phyloP scores from a whole-genome alignment of 37 sponge, comb jelly and placozoan species.

The Crambe crambe region DNA sequence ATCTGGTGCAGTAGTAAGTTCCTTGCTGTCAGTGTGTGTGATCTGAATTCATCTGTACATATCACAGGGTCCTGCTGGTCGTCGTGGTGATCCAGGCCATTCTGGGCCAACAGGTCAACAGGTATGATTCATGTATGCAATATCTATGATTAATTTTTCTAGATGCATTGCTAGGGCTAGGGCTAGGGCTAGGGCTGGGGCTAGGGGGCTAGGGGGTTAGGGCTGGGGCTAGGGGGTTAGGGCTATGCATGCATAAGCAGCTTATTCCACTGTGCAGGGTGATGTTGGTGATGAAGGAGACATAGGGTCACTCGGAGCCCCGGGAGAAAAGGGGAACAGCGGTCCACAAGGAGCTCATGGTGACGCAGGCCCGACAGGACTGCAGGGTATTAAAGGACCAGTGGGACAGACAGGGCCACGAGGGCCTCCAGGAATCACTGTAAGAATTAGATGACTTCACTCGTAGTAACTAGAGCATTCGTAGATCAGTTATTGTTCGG shows the following conservation, averaged over 20 bases:
- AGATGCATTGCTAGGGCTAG: too few species aligned
- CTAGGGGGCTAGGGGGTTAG: too few species aligned
- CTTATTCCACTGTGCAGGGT: slow-evolving; percentile 7
- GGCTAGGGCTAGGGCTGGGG: too few species aligned
- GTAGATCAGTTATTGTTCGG: background rate
- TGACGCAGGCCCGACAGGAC: slow-evolving; percentile 28
- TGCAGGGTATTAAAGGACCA: slow-evolving; percentile 45
- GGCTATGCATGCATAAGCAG: background rate
- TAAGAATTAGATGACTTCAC: slow-evolving; percentile 1
- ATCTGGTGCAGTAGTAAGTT: slow-evolving; percentile 22
- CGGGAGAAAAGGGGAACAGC: slow-evolving; percentile 35
- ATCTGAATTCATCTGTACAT: too few species aligned
- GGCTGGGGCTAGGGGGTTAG: too few species aligned
- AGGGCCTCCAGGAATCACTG: slow-evolving; percentile 53
- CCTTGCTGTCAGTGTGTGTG: too few species aligned
- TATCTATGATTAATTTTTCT: background rate
- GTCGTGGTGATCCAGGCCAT: slow-evolving; percentile 49
- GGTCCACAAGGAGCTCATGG: slow-evolving; percentile 52
- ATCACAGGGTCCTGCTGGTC: slow-evolving; percentile 48
- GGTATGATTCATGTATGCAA: slow-evolving; percentile 9
- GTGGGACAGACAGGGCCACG: slow-evolving; percentile 53
- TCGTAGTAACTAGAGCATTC: background rate
- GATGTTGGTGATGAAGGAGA: slow-evolving; percentile 33
- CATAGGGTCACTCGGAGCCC: slow-evolving; percentile 27
- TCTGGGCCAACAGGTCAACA: slow-evolving; percentile 30